Base-by-base conservation (phyloP, 2,797 vertebrate genomes). In the Chrosomus eos region DNA sequence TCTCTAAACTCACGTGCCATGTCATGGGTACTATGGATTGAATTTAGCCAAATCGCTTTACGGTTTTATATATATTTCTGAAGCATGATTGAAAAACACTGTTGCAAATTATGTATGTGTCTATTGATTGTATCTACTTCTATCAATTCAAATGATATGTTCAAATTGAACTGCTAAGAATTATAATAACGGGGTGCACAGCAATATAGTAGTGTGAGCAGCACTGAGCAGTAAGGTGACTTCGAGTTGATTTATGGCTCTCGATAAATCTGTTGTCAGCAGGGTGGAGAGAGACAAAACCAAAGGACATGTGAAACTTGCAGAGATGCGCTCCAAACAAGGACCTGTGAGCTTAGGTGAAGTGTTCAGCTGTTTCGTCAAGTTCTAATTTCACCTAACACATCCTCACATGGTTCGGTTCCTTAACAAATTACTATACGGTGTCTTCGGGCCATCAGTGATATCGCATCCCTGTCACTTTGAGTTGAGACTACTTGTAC, bases 361-460 rank as follows among this genome's bases (percentile, higher is more conserved):
- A 90, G 87, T 83, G 88, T 91, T 94, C 94, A 94, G 93, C 93
- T 94, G 93, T 93, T 93, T 94, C 88, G 86, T 89, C 90, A 60
- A 92, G 87, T 93, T 93, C 93, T 93, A 91, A 90, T 92, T 92
- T 92, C 91, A 89, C 89, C 91, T 92, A 89, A 88, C 91, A 93
- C 90, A 89, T 94, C 91, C 91, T 93, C 91, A 88, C 91, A 85
- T 93, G 92, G 91, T 90, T 83, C 58, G 84, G 91, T 90, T 87
- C 83, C 88, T 91, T 81, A 90, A 83, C 72, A 36, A 91, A 55
- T 26, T 7, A 86, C 89, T 94, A 92, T 93, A 93, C 87, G 6
- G 60, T 1, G 40, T 38, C 33, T 74, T 71, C 67, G 28, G 86
- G 45, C 74, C 38, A 76, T 86, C 48, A 53, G 71, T 70, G 75